phyloP scores from a whole-genome alignment of 1,140 invertebrate species.

The Eurosta solidaginis region DNA sequence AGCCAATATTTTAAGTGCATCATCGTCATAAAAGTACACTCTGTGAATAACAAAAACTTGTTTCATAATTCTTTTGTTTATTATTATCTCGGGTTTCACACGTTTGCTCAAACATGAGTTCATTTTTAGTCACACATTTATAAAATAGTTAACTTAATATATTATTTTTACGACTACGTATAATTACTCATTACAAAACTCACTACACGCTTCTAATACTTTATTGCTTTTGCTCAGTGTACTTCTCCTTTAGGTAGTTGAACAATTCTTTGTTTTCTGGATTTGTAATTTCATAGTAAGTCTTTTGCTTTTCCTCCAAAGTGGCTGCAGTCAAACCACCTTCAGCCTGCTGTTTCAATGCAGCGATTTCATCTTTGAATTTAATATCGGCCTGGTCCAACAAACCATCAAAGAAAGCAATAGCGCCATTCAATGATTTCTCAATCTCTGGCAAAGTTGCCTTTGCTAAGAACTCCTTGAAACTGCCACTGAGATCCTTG shows the following conservation, averaged over 20 bases:
- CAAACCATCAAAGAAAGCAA: constrained; percentile 41
- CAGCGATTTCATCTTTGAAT: constrained; percentile 38
- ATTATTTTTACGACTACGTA: background rate
- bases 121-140: background rate
- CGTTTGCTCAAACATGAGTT: background rate
- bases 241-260: constrained; percentile 44
- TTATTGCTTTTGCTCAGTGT: constrained; percentile 38
- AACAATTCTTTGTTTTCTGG: constrained; percentile 37
- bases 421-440: constrained; percentile 35
- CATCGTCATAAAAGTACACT: too few relatives aligned
- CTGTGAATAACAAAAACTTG: too few relatives aligned
- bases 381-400: constrained; percentile 29
- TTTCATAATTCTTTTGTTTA: background rate
- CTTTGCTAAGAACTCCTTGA: constrained; percentile 40
- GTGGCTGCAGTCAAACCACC: constrained; percentile 35
- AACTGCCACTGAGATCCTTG: constrained; percentile 39
- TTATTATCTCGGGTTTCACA: constrained; percentile 23
- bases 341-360: constrained; percentile 38
- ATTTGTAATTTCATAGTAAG: constrained; percentile 41
- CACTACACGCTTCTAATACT: background rate
- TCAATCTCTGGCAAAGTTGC: constrained; percentile 41
- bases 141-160: background rate
- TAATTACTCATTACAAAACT: background rate
- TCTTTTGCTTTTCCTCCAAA: constrained; percentile 44
- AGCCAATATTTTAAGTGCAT: too few relatives aligned